Evolutionary conservation across 1,140 invertebrate species (phyloP).

Genomic region (Leptestheria dahalacensis): DNA sequence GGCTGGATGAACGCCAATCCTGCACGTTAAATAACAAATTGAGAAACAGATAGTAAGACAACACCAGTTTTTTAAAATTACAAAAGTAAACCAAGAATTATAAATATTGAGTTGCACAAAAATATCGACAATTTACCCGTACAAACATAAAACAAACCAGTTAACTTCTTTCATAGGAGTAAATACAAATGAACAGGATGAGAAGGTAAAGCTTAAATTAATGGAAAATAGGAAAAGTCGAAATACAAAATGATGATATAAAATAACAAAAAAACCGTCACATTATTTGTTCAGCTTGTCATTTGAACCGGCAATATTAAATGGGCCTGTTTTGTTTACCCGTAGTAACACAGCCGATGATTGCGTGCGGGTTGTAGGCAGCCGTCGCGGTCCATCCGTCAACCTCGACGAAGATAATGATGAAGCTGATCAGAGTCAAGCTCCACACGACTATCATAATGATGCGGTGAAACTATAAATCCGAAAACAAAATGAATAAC

Average conservation of each 20-base stretch:
- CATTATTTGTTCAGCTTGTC: neutral
- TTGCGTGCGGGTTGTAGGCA: constrained; percentile 58
- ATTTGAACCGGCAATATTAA: neutral
- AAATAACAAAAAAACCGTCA: neutral
- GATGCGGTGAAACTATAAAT: constrained; percentile 58
- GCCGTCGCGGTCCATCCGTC: constrained; percentile 44
- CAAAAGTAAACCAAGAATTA: too few species aligned
- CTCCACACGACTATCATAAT: constrained; percentile 69
- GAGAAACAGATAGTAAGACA: too few species aligned
- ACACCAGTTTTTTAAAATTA: too few species aligned
- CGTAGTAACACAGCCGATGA: constrained; percentile 58
- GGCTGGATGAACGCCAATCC: constrained; percentile 72
- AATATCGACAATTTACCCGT: too few species aligned
- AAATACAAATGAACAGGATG: too few species aligned
- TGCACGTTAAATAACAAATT: too few species aligned
- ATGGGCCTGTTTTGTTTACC: too few species aligned
- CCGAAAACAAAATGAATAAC: neutral
- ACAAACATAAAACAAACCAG: neutral
- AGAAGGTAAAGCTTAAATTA: too few species aligned
- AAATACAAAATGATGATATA: too few species aligned
- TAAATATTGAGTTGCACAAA: too few species aligned
- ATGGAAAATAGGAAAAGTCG: too few species aligned
- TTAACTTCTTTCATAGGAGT: neutral
- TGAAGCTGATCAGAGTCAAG: constrained; percentile 56
- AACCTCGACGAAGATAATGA: constrained; percentile 70